A percentile compares a stretch with the other conserved stretches of the same genome.
phyloP scores from a whole-genome alignment of 2,113 vertebrate species.

The Platichthys flesus region DNA sequence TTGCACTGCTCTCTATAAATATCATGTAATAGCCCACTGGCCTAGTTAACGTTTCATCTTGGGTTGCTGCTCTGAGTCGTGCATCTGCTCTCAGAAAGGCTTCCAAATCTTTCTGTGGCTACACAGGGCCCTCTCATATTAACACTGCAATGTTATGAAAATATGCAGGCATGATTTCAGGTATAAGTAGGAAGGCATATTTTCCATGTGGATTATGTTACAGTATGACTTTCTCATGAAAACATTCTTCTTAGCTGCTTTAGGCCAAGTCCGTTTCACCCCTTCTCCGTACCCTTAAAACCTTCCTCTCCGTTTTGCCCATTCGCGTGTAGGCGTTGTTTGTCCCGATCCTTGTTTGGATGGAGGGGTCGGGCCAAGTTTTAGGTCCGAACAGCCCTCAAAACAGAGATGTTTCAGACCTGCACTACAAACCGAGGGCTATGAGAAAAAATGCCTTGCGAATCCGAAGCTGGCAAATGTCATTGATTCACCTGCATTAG shows the following conservation, averaged over 20 bases:
- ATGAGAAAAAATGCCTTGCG: no score
- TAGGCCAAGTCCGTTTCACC: not conserved
- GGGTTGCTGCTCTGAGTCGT: slow-evolving; percentile 21
- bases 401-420: no score
- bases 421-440: no score
- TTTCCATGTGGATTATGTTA: slow-evolving; percentile 41
- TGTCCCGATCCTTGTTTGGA: no score
- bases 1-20: slow-evolving; percentile 60
- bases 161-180: slow-evolving; percentile 42
- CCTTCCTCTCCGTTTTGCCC: no score
- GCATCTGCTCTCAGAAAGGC: slow-evolving; percentile 28
- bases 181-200: not conserved
- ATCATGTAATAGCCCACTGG: slow-evolving; percentile 19
- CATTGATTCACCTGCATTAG: no score
- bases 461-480: no score
- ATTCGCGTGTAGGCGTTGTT: no score
- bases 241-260: not conserved
- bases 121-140: slow-evolving; percentile 51
- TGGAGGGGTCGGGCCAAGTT: no score
- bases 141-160: slow-evolving; percentile 46
- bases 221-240: not conserved
- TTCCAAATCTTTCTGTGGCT: slow-evolving; percentile 61
- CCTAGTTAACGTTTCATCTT: slow-evolving; percentile 61
- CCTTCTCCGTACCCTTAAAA: no score
- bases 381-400: no score